These are phyloP conservation scores for Gallinago undulata DNA, from an alignment of 2,113 vertebrate species.

Conservation along the genomic window DNA sequence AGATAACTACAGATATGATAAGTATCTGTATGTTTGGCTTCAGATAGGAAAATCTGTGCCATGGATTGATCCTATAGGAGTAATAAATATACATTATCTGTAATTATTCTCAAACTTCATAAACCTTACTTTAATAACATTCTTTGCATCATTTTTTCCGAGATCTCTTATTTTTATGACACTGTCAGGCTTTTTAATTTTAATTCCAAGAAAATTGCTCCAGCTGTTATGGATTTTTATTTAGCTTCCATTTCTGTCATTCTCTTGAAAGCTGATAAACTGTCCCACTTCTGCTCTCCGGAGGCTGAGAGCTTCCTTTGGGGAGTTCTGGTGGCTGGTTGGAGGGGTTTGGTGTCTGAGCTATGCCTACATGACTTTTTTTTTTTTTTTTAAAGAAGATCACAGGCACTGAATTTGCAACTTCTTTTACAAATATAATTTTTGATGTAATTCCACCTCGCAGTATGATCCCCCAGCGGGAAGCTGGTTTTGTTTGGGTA, in stretches of 20 bases:
- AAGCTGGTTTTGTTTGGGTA: neutral
- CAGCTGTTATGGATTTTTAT: neutral
- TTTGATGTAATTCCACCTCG: neutral
- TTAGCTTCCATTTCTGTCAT: neutral
- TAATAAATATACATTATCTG: slow-evolving; percentile 68
- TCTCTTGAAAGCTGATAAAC: neutral
- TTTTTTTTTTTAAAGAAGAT: neutral
- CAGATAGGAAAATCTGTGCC: slow-evolving; percentile 27
- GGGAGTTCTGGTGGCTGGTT: neutral
- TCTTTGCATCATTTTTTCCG: neutral
- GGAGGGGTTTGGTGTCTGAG: neutral
- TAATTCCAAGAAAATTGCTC: slow-evolving; percentile 51
- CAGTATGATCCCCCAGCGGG: neutral
- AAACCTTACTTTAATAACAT: slow-evolving; percentile 57
- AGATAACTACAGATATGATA: slow-evolving; percentile 40
- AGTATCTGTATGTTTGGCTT: slow-evolving; percentile 36
- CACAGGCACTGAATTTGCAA: neutral
- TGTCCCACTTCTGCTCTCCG: neutral
- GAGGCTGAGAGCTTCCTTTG: neutral
- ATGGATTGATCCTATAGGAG: slow-evolving; percentile 45
- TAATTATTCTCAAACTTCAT: slow-evolving; percentile 70
- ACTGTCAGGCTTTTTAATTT: slow-evolving; percentile 33
- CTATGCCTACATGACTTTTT: neutral
- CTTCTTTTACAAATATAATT: neutral
- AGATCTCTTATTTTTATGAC: slow-evolving; percentile 67